Evolutionary conservation across 1,140 invertebrate genomes (phyloP), one percentile per base, ranked within the genome.

Genomic region (Asbolus verrucosus): DNA sequence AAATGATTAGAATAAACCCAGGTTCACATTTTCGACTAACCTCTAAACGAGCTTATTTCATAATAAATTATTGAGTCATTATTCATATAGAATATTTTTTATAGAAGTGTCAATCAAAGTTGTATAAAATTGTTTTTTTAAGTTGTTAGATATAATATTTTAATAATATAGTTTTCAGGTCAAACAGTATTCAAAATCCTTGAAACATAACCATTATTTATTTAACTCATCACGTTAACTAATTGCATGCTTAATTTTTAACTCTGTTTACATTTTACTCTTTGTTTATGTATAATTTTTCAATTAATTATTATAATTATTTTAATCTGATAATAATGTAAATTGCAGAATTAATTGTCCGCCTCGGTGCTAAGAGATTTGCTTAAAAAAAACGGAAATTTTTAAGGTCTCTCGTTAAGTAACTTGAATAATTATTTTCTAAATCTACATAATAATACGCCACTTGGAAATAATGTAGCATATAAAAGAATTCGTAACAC

Each of bases 241-340:
- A 21, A 54, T 54, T 24, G 11, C 43, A 21, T 41, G 38, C 6
- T 6, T 46, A 46, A 46, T 41, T 41, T 41, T 0, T 41, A 3
- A 50, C 6, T 50, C 13, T 50, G 43, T 50, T 50, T 50, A 50
- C 21, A 27, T 27, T 8, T 27, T 27, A 8, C 16, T 15, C 16
- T 50, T 50, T 50, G 21, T 19, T 21, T 31, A n/a, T 54, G 46
- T 15, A 54, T 54, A 54, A 54, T 54, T 54, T 54, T 54, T 54
- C 46, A 13, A 54, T 54, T 54, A 54, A 31, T 54, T 36, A 8
- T 2, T 36, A n/a, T 36, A 36, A 36, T 36, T 54, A 46, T 46
- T 11, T 46, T 46, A 46, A 46, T 46, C 21, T 54, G 1, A 13
- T 54, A 54, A 54, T 27, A 13, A 30, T 6, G 14, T 11, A 11